Evolutionary conservation across 30 jellyfish, hydroid and myxozoan genomes (phyloP), one percentile per base, ranked within the genome.

Genomic region (Aurelia sp.): DNA sequence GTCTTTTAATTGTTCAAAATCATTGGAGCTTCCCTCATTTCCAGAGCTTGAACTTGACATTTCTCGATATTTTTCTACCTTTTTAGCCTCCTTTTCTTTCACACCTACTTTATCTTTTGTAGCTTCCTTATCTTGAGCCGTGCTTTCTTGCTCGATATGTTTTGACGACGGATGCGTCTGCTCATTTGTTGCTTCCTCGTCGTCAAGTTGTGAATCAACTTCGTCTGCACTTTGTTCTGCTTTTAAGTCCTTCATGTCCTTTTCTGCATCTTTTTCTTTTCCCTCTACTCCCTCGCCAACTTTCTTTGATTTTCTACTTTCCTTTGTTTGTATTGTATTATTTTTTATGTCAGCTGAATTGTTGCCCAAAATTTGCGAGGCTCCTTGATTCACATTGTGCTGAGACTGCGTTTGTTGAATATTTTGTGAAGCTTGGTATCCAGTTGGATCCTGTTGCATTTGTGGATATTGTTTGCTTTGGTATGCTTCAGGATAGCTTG

Each of bases 161-260:
- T 85, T 85, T 38, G 95, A 75, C 0, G 95, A 74, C 4, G 95
- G 84, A 15, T 58, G 84, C 3, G 80, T 76, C 38, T 85, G 86
- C 70, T 85, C 95, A 64, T 85, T 85, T 11, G 95, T 85, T 19
- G 88, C 89, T 67, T 31, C 77, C 33, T 81, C 91, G 4, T 81
- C 91, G 41, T 81, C 91, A 8, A 75, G 55, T 62, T n/a, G 71
- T 5, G 91, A 81, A 24, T 66, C 83, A 21, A 20, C 4, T 52
- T 81, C 91, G 17, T 67, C 83, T 13, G 79, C 18, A 63, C 24
- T 76, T 44, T 22, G 24, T 41, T 72, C 78, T 5, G 82, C 30
- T 17, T 67, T 67, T 19, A 20, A n/a, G 5, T 81, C 91, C 27
- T 65, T 81, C n/a, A 12, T 31, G 0, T 67, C 81, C 31, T 81